These are phyloP conservation scores for Bombus waltoni DNA, from an alignment of 1,140 invertebrate genomes.

Conservation along the genomic window DNA sequence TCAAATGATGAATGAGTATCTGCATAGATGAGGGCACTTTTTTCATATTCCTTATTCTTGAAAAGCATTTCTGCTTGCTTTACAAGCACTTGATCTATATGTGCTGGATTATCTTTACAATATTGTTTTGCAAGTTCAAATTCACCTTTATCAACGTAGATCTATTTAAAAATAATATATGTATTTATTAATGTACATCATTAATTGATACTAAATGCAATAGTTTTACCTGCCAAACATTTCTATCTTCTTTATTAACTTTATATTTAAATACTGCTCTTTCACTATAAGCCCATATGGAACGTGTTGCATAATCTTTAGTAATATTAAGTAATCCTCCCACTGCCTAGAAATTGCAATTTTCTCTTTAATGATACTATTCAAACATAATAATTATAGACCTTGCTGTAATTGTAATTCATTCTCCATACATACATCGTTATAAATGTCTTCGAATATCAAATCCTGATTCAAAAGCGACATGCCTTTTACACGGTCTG, in stretches of 20 bases:
- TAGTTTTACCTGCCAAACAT: constrained; percentile 89
- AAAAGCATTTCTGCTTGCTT: constrained; percentile 96
- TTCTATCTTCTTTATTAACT: constrained; percentile 92
- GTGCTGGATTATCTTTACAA: constrained; percentile 89
- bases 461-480: constrained; percentile 93
- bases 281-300: constrained; percentile 94
- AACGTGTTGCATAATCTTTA: constrained; percentile 90
- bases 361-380: constrained; percentile 26
- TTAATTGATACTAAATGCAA: constrained; percentile 15
- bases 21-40: constrained; percentile 94
- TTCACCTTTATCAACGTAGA: constrained; percentile 93
- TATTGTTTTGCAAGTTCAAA: constrained; percentile 94
- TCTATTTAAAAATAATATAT: constrained; percentile 82
- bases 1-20: constrained; percentile 96
- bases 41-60: constrained; percentile 89
- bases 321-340: constrained; percentile 92
- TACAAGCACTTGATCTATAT: constrained; percentile 92
- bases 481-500: constrained; percentile 92
- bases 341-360: constrained; percentile 84
- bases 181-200: constrained; percentile 51
- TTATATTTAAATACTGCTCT: constrained; percentile 93
- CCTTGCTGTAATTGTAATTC: neutral
- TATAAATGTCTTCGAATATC: constrained; percentile 93
- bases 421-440: constrained; percentile 82
- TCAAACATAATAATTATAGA: neutral